Percentiles rank a stretch among this genome's conserved stretches.
phyloP scores from a whole-genome alignment of 2,888 invertebrate species.

The Seira ritae region DNA sequence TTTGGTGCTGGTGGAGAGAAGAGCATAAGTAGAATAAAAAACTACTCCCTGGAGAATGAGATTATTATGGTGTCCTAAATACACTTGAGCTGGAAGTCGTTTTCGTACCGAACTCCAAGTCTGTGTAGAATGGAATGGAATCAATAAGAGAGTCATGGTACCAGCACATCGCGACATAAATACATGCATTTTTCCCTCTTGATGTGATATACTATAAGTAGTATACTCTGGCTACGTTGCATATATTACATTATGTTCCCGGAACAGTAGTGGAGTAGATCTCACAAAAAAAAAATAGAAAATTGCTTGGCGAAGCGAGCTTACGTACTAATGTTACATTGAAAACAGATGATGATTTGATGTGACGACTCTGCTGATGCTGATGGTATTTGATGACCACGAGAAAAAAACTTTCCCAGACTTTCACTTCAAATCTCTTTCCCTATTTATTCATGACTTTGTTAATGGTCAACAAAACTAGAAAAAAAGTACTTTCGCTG shows the following conservation, averaged over 20 bases:
- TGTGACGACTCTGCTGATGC: conserved; percentile 5
- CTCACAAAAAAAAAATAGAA: no score
- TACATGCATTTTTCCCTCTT: no score
- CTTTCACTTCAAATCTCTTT: conserved; percentile 9
- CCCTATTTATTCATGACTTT: conserved; percentile 21
- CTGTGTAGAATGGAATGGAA: no score
- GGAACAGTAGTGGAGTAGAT: no score
- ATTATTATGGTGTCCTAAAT: conserved; percentile 24
- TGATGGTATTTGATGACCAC: conserved; percentile 6
- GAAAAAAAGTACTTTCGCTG: background rate
- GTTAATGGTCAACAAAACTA: conserved; percentile 15
- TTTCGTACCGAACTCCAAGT: background rate
- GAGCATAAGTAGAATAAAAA: background rate
- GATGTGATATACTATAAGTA: no score
- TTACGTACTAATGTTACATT: background rate
- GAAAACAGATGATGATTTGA: conserved; percentile 19
- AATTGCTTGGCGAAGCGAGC: no score
- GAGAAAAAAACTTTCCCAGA: background rate
- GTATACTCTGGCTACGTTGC: no score
- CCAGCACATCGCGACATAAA: background rate
- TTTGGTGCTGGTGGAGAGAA: background rate
- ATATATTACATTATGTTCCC: no score
- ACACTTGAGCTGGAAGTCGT: background rate
- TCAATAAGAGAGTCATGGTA: conserved; percentile 22
- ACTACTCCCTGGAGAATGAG: conserved; percentile 14